These are phyloP conservation scores for Xanthia togata DNA, from an alignment of 2,888 invertebrate species.

Conservation along the genomic window DNA sequence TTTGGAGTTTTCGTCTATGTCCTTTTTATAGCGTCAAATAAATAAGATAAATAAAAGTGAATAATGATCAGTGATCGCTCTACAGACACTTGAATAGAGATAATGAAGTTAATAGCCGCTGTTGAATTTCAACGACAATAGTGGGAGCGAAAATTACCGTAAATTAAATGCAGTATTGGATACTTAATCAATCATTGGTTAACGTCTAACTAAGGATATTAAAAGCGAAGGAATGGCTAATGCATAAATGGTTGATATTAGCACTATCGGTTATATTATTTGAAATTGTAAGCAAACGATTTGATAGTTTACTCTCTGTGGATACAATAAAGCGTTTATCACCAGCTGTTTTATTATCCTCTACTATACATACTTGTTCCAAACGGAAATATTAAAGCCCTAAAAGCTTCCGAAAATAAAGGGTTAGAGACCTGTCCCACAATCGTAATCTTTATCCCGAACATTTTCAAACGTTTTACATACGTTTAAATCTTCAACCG, in stretches of 20 bases:
- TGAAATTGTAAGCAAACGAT: conserved; percentile 31
- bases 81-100: conserved; percentile 52
- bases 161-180: conserved; percentile 47
- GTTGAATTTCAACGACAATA: conserved; percentile 50
- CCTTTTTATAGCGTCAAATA: conserved; percentile 61
- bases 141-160: conserved; percentile 47
- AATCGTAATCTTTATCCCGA: conserved; percentile 41
- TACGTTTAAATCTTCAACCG: conserved; percentile 23
- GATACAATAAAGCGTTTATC: conserved; percentile 10
- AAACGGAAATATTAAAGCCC: conserved; percentile 53
- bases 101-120: conserved; percentile 53
- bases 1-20: conserved; percentile 55
- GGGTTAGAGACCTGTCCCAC: conserved; percentile 16
- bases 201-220: conserved; percentile 25
- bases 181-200: conserved; percentile 49
- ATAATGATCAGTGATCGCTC: conserved; percentile 60
- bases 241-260: conserved; percentile 18
- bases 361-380: not conserved
- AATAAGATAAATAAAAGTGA: conserved; percentile 59
- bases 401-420: conserved; percentile 34
- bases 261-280: conserved; percentile 9
- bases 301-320: conserved; percentile 3
- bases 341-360: conserved; percentile 10
- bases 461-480: conserved; percentile 15
- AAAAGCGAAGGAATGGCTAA: conserved; percentile 36